Evolutionary conservation across 2,888 invertebrate genomes (phyloP).

Genomic region (Apamea crenata): DNA sequence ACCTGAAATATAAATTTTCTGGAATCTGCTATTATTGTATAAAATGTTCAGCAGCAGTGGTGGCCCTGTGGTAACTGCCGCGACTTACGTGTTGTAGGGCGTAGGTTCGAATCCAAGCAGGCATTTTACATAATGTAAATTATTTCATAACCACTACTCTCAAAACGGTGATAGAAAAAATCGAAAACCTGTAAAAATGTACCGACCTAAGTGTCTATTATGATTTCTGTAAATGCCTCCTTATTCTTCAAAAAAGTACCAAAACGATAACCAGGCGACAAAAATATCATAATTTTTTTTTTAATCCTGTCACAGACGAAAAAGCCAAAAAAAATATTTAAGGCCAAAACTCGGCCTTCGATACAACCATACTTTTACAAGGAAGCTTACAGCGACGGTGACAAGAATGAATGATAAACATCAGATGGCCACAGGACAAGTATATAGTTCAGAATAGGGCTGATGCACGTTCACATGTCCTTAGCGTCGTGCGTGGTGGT

Average conservation of each 20-base stretch:
- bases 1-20: too few relatives aligned
- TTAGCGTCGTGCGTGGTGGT: constrained; percentile 72
- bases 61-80: too few relatives aligned
- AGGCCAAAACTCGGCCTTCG: constrained; percentile 1
- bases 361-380: constrained; percentile 9
- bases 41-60: neutral
- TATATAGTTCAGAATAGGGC: constrained; percentile 74
- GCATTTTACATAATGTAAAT: too few relatives aligned
- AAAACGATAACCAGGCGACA: neutral
- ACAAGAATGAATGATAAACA: constrained; percentile 34
- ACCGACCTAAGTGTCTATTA: too few relatives aligned
- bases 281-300: neutral
- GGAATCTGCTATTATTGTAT: too few relatives aligned
- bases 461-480: constrained; percentile 78
- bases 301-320: neutral
- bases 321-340: neutral
- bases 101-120: too few relatives aligned
- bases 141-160: too few relatives aligned
- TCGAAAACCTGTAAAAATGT: too few relatives aligned
- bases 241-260: neutral
- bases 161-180: too few relatives aligned
- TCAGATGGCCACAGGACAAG: constrained; percentile 42
- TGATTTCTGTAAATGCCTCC: neutral
- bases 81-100: too few relatives aligned
- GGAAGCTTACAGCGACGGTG: constrained; percentile 24